Base-by-base conservation (phyloP, 35 echinoderm and acorn worm genomes). In the Holothuria glaberrima region DNA sequence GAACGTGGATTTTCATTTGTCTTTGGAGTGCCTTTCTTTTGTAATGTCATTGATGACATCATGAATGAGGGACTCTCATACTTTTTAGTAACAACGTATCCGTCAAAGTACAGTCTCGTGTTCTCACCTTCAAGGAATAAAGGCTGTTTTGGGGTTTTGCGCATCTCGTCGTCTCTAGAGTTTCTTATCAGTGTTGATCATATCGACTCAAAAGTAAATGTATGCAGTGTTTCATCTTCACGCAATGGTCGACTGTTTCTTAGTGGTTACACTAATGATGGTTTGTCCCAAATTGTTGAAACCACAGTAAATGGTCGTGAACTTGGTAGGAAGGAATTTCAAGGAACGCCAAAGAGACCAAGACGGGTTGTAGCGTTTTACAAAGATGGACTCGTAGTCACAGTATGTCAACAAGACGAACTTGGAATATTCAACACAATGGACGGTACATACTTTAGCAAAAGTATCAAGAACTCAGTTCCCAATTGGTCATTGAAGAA, bases 191-290 rank as follows among this genome's bases (percentile, higher is more conserved):
- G 31, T 12, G 3, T 84, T n/a, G 58, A 63, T n/a, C n/a, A 28
- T 7, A 20, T 61, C 2, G 25, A 21, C 13, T 58, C 52, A 12
- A 28, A 16, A 16, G 54, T 58, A 10, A 29, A 32, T 33, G 28
- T 84, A 20, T 84, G 80, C 28, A 84, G 80, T 84, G 33, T 84
- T 59, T 62, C 80, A 21, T 34, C 80, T 30, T 84, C 80, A 54
- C 31, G 18, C 5, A 27, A 63, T 5, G 80, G 80, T 17, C 54
- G 33, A 36, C 20, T 84, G 22, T 20, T 84, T 61, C 10, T 61
- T 22, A 38, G 80, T 29, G 19, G 48, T 22, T 84, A 84, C 20
- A 84, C 80, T 17, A 32, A 84, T 32, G 26, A 84, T 14, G 25
- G 57, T 28, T 20, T 56, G 20, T 84, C 80, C 10, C 46, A 84